phyloP scores from a whole-genome alignment of 2,113 vertebrate species.

The Lanius ludovicianus region DNA sequence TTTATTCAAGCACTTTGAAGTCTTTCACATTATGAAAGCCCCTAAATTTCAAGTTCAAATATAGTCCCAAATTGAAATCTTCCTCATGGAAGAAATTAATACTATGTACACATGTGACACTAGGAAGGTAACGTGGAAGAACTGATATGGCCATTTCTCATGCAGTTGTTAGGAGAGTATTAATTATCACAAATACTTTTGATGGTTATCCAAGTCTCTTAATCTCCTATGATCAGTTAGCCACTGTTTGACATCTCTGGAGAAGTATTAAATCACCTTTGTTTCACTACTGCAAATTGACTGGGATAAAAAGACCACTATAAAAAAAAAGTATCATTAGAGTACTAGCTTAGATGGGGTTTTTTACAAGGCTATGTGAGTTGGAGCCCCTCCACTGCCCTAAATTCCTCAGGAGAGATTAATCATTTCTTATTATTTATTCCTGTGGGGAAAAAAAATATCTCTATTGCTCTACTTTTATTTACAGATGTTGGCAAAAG shows the following conservation, averaged over 20 bases:
- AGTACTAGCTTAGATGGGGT: background rate
- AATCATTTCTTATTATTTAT: background rate
- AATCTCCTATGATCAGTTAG: background rate
- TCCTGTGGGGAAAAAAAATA: background rate
- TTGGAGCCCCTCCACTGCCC: background rate
- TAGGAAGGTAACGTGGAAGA: background rate
- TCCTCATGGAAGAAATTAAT: background rate
- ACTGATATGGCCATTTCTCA: background rate
- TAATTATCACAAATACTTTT: background rate
- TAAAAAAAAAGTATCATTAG: background rate
- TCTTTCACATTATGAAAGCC: background rate
- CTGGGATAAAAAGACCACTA: background rate
- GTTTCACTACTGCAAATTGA: background rate
- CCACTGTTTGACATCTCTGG: background rate
- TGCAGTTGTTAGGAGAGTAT: background rate
- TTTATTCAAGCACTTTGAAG: background rate
- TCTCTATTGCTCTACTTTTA: background rate
- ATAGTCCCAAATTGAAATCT: background rate
- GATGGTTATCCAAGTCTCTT: background rate
- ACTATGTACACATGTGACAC: rapidly evolving
- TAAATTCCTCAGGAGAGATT: background rate
- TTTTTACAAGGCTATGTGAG: background rate
- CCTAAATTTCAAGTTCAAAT: background rate
- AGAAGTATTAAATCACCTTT: background rate
- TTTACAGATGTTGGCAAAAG: background rate